A percentile compares a stretch with the other conserved stretches of the same genome.
Evolutionary conservation across 2,888 invertebrate species (phyloP).

Genomic region (Nomada ferruginata): DNA sequence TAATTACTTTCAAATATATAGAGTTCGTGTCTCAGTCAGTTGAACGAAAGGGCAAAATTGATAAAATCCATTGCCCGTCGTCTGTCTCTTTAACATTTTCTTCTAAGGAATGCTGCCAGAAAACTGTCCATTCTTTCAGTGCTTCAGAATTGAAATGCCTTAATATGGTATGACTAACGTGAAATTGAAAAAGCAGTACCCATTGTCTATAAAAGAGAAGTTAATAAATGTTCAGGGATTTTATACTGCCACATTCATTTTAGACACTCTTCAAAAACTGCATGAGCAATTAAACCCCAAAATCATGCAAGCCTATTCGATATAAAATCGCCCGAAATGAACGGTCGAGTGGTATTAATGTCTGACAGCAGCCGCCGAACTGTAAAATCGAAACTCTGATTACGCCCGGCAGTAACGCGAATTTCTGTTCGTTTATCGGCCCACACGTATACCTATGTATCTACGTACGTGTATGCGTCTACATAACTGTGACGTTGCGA

Average conservation of each 20-base stretch:
- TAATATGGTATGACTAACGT: neutral
- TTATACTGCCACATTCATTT: neutral
- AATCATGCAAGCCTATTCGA: slow-evolving; percentile 33
- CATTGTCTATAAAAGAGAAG: neutral
- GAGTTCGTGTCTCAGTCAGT: slow-evolving; percentile 15
- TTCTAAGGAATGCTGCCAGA: slow-evolving; percentile 36
- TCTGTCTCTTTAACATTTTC: slow-evolving; percentile 39
- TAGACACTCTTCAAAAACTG: slow-evolving; percentile 31
- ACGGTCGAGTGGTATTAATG: slow-evolving; percentile 64
- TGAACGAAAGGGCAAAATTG: slow-evolving; percentile 21
- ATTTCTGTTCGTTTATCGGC: slow-evolving; percentile 52
- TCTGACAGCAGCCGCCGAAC: slow-evolving; percentile 46
- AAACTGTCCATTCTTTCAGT: slow-evolving; percentile 25
- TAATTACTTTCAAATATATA: slow-evolving; percentile 16
- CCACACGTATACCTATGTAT: no score
- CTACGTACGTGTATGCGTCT: neutral
- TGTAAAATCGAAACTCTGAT: slow-evolving; percentile 67
- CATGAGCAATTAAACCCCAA: slow-evolving; percentile 44
- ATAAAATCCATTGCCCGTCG: slow-evolving; percentile 4
- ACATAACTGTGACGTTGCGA: slow-evolving; percentile 22
- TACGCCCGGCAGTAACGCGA: slow-evolving; percentile 50
- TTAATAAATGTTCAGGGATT: neutral
- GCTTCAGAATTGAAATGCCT: neutral
- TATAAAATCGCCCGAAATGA: slow-evolving; percentile 58
- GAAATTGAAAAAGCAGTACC: neutral